These are phyloP conservation scores for Paracyclopina nana DNA, from an alignment of 1,140 invertebrate genomes.

Conservation along the genomic window DNA sequence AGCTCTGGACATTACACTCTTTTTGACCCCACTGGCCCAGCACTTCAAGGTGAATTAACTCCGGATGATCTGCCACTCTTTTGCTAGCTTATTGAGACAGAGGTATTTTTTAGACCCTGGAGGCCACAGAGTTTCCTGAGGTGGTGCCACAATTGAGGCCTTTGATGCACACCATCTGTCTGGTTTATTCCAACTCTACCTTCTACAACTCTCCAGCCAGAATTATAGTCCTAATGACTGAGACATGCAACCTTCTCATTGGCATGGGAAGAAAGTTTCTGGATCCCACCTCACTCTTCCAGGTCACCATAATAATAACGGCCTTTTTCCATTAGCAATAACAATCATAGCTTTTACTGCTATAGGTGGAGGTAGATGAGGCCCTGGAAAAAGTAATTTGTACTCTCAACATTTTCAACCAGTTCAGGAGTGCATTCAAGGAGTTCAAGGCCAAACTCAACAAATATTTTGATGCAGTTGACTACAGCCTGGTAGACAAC, in stretches of 20 bases:
- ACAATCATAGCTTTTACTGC: not conserved
- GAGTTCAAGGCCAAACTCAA: conserved; percentile 46
- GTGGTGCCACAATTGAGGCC: conserved; percentile 47
- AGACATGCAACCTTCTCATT: conserved; percentile 59
- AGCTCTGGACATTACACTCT: conserved; percentile 67
- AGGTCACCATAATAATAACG: not conserved
- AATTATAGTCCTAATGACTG: conserved; percentile 60
- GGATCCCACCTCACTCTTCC: conserved; percentile 64
- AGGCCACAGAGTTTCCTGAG: conserved; percentile 66
- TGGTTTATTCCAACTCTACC: conserved; percentile 68
- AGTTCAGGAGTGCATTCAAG: conserved; percentile 32
- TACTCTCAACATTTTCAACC: conserved; percentile 43
- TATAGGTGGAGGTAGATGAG: conserved; percentile 67
- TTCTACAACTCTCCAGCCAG: conserved; percentile 74
- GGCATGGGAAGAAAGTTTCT: conserved; percentile 45
- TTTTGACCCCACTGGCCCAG: conserved; percentile 57
- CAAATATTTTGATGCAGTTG: conserved; percentile 38
- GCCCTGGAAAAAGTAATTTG: conserved; percentile 52
- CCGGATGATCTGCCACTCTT: too few species aligned
- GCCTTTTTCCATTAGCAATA: not conserved
- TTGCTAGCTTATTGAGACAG: too few species aligned
- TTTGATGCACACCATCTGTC: conserved; percentile 59
- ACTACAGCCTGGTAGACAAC: too few species aligned
- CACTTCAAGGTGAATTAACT: conserved; percentile 40
- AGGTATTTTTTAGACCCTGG: conserved; percentile 36